Conservation (phyloP, 35 echinoderm and acorn worm genomes). For the Ophioderma brevispina region DNA sequence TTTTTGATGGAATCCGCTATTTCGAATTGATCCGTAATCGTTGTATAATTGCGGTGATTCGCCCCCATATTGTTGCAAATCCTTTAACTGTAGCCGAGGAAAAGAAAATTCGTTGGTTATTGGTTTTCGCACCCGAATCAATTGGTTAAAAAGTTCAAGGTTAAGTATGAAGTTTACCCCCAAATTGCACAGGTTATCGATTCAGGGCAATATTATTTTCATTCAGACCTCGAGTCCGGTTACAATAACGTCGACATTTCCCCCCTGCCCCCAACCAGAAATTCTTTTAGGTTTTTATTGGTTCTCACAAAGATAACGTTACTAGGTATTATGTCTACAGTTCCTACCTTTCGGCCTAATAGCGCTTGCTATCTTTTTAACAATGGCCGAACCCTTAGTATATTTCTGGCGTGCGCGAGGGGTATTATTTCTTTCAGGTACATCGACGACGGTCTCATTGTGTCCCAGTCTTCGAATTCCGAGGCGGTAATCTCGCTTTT, state of each 20-base stretch:
- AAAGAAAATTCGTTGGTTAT: not conserved
- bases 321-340: not conserved
- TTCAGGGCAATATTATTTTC: not conserved
- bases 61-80: conserved; percentile 10
- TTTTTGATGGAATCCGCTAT: conserved; percentile 15
- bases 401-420: conserved; percentile 13
- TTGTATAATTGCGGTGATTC: not conserved
- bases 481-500: not conserved
- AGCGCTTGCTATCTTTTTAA: conserved; percentile 30
- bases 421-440: conserved; percentile 11
- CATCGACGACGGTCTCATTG: conserved; percentile 23
- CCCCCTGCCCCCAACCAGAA: not conserved
- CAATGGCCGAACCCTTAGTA: not conserved
- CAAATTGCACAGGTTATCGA: not conserved
- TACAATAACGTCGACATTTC: conserved; percentile 22
- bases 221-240: conserved; percentile 14
- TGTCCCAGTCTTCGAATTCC: too few species aligned
- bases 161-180: not conserved
- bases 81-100: not conserved
- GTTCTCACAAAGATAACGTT: not conserved
- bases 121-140: not conserved
- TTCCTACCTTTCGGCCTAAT: conserved; percentile 14
- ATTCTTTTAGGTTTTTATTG: not conserved
- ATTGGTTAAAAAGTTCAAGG: not conserved
- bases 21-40: not conserved